Evolutionary conservation across 1,140 invertebrate species (phyloP), one percentile per base, ranked within the genome.

Genomic region (Zaprionus davidi): DNA sequence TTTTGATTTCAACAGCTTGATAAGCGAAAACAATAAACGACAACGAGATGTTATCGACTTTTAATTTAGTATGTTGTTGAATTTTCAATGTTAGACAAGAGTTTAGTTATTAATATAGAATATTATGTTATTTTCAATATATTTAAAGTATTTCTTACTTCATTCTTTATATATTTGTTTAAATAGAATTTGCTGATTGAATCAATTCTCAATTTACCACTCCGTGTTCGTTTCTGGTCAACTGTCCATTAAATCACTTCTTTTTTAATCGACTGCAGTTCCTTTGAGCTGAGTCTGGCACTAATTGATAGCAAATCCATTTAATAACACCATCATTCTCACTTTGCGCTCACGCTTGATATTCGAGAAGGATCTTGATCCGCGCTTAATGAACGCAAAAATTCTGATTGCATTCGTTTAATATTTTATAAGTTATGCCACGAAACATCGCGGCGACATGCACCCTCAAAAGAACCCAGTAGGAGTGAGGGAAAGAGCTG

Each of bases 351-450:
- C 34, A 9, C 4, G 12, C n/a, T 36, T 49, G 12, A 13, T 34
- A 24, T 51, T 26, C n/a, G 20, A 28, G 31, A 53, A 55, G 49
- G 51, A 63, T 20, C 24, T 44, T 31, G 34, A 22, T 17, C 62
- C 28, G n/a, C 12, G 28, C 22, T 36, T 64, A 77, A 58, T 56
- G 75, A 70, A 67, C 38, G 58, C 58, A 60, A 67, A 71, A 79
- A 76, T 71, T 68, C 71, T 76, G 76, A 82, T 82, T 82, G 80
- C 71, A 73, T 67, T 79, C 72, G 65, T 80, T 83, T 64, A 80
- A 83, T 82, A 80, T 84, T 83, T 84, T 84, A 64, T 62, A 77
- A 75, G 64, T 63, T 58, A 53, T 46, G 66, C 62, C 38, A 79
- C 51, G 71, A 68, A 82, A 71, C 28, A 20, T 9, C 26, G 36